Conservation (phyloP, 2,113 vertebrate species). For the Melanostigma gelatinosum region DNA sequence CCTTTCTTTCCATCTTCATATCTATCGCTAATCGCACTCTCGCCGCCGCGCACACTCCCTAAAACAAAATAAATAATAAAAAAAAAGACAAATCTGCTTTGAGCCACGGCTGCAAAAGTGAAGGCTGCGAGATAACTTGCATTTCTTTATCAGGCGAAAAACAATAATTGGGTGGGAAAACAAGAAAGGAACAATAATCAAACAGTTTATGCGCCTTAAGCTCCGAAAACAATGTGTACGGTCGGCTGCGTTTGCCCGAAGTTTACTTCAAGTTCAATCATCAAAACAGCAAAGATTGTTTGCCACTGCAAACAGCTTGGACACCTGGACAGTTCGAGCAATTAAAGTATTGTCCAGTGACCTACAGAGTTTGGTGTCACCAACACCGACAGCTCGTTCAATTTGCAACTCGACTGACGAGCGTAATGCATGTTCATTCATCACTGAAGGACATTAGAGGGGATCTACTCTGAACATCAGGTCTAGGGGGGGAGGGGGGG, state of each 20-base stretch:
- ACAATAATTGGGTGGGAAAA: conserved; percentile 59
- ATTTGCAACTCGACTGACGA: conserved; percentile 52
- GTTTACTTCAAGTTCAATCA: conserved; percentile 32
- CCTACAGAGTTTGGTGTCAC: conserved; percentile 38
- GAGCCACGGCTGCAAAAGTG: conserved; percentile 47
- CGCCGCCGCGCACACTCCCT: conserved; percentile 5
- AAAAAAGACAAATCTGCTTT: conserved; percentile 57
- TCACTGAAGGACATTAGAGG: conserved; percentile 37
- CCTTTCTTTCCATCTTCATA: conserved; percentile 56
- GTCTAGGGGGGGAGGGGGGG: neutral
- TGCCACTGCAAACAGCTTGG: neutral
- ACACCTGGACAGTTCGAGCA: conserved; percentile 32
- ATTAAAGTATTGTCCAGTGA: conserved; percentile 67
- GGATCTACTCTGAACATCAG: neutral
- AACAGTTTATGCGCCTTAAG: neutral
- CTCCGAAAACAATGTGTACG: neutral
- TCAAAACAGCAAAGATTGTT: neutral
- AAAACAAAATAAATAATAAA: neutral
- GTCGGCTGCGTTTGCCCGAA: neutral
- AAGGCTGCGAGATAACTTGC: conserved; percentile 49
- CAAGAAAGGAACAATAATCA: conserved; percentile 41
- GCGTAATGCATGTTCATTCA: conserved; percentile 46
- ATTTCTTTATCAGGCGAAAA: conserved; percentile 54
- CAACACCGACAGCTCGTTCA: conserved; percentile 40
- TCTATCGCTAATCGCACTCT: conserved; percentile 55